These are phyloP conservation scores for Hyperopisus bebe DNA, from an alignment of 2,113 vertebrate genomes.

Conservation along the genomic window DNA sequence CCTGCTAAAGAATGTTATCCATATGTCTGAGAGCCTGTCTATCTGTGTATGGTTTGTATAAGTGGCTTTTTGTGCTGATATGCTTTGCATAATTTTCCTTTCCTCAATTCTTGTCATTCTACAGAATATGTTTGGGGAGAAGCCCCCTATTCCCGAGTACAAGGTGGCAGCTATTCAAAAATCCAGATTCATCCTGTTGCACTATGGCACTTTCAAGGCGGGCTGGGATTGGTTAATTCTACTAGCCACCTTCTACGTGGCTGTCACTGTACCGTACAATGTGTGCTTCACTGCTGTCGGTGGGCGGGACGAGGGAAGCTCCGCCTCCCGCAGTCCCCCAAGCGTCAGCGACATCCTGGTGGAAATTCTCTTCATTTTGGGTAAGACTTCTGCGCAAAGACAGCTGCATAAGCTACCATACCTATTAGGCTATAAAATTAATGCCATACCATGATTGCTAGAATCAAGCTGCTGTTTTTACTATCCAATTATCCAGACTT, in stretches of 20 bases:
- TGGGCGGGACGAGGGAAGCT: constrained; percentile 53
- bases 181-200: constrained; percentile 71
- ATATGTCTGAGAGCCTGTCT: neutral
- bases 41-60: neutral
- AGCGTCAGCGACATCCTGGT: constrained; percentile 70
- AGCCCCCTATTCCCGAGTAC: constrained; percentile 71
- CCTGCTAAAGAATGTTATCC: neutral
- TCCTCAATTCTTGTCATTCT: neutral
- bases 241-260: constrained; percentile 75
- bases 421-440: neutral
- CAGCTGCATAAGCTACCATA: neutral
- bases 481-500: constrained; percentile 1
- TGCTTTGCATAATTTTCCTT: neutral
- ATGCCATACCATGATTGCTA: neutral
- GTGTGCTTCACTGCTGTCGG: constrained; percentile 66
- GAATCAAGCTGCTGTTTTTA: neutral
- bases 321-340: constrained; percentile 54
- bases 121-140: constrained; percentile 73
- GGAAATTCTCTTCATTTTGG: constrained; percentile 73
- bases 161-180: constrained; percentile 76
- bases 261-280: constrained; percentile 73
- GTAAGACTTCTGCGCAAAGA: constrained; percentile 39
- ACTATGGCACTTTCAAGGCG: constrained; percentile 74
- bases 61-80: neutral
- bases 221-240: constrained; percentile 77